phyloP scores from a whole-genome alignment of 2,888 invertebrate species.

The Ichneumoninae sp. region DNA sequence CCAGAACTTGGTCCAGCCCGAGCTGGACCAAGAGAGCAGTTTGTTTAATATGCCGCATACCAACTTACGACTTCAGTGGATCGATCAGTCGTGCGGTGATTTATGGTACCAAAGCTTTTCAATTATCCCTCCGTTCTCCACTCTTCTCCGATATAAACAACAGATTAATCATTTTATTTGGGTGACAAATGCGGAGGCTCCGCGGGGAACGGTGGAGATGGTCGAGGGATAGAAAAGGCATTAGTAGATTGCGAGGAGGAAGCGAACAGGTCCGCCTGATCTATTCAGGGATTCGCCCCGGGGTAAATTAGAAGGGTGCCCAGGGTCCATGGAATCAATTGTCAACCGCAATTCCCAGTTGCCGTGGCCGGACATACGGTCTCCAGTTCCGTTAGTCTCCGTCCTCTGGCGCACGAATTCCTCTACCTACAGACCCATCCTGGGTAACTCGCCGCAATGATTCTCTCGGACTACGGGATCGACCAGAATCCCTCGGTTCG shows the following conservation, averaged over 20 bases:
- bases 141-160: constrained; percentile 8
- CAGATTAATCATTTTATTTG: not conserved
- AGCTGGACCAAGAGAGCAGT: not conserved
- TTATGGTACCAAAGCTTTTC: constrained; percentile 18
- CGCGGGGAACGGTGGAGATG: not conserved
- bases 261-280: constrained; percentile 58
- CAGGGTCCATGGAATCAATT: constrained; percentile 74
- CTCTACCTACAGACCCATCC: constrained; percentile 13
- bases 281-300: constrained; percentile 65
- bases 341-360: constrained; percentile 77
- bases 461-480: constrained; percentile 46
- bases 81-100: constrained; percentile 29
- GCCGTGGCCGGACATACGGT: constrained; percentile 56
- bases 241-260: constrained; percentile 58
- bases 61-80: not conserved
- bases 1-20: not conserved
- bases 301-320: constrained; percentile 70
- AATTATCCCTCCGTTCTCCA: constrained; percentile 29
- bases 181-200: not conserved
- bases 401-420: constrained; percentile 32
- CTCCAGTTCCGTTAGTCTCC: constrained; percentile 56
- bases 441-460: constrained; percentile 53
- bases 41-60: not conserved
- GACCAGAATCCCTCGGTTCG: constrained; percentile 51
- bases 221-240: constrained; percentile 34